Evolutionary conservation across 2,888 invertebrate genomes (phyloP).

Genomic region (Syritta pipiens): DNA sequence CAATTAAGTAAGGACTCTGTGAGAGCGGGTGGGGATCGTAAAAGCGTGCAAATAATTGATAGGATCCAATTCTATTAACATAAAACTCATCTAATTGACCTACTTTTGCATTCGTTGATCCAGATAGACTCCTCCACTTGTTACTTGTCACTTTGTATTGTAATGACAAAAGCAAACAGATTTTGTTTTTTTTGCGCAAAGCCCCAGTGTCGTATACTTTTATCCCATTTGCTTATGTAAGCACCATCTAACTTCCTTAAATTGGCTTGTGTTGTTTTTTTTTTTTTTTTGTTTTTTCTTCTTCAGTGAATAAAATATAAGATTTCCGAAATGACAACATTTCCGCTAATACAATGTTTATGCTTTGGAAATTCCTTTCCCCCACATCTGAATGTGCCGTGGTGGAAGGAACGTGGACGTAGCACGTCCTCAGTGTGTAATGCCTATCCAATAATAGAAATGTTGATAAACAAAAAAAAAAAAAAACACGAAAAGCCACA

Average conservation of each 20-base stretch:
- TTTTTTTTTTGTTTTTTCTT: neutral
- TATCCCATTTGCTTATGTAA: constrained; percentile 21
- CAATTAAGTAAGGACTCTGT: neutral
- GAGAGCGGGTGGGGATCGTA: neutral
- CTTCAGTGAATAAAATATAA: constrained; percentile 25
- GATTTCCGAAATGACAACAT: constrained; percentile 24
- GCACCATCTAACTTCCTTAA: constrained; percentile 23
- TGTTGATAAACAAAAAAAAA: constrained; percentile 5
- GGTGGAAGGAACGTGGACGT: constrained; percentile 18
- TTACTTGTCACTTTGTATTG: constrained; percentile 25
- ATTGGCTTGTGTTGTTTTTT: constrained; percentile 25
- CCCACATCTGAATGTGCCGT: too few relatives aligned
- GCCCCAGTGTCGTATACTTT: neutral
- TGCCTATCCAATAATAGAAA: constrained; percentile 19
- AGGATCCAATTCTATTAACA: constrained; percentile 12
- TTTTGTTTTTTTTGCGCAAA: constrained; percentile 6
- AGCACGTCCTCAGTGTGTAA: constrained; percentile 16
- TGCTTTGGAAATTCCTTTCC: constrained; percentile 16
- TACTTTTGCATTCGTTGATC: constrained; percentile 25
- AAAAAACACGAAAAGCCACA: constrained; percentile 13
- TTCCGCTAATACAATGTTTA: constrained; percentile 38
- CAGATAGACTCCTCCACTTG: constrained; percentile 24
- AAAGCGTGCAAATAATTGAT: constrained; percentile 28
- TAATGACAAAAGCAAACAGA: constrained; percentile 21
- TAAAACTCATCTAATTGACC: constrained; percentile 29